Evolutionary conservation across 2,888 invertebrate genomes (phyloP).

Genomic region (Syrphus vitripennis): DNA sequence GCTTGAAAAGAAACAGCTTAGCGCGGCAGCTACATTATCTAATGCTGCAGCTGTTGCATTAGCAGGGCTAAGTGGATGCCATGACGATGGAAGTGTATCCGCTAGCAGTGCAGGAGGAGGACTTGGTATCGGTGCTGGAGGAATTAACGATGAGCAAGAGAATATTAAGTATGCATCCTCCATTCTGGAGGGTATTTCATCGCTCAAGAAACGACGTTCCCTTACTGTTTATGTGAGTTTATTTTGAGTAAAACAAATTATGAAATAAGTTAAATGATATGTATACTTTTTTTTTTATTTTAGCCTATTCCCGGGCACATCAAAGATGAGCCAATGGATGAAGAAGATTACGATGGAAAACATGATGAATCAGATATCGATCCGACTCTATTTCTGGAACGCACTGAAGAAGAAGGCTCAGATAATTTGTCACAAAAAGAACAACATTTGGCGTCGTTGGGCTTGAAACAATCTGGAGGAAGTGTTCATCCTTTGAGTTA

Average conservation of each 20-base stretch:
- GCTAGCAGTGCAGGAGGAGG: not conserved
- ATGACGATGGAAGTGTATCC: not conserved
- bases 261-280: slow-evolving; percentile 36
- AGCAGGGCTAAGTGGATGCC: not conserved
- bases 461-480: slow-evolving; percentile 72
- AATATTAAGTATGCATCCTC: slow-evolving; percentile 63
- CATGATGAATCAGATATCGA: slow-evolving; percentile 79
- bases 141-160: slow-evolving; percentile 28
- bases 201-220: slow-evolving; percentile 79
- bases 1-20: slow-evolving; percentile 72
- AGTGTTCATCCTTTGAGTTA: slow-evolving; percentile 39
- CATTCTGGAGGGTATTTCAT: slow-evolving; percentile 79
- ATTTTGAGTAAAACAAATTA: slow-evolving; percentile 78
- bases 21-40: slow-evolving; percentile 19
- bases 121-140: not conserved
- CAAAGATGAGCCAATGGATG: slow-evolving; percentile 80
- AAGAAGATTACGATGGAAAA: slow-evolving; percentile 77
- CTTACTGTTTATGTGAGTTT: slow-evolving; percentile 80
- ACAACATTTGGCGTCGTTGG: slow-evolving; percentile 74
- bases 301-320: slow-evolving; percentile 79
- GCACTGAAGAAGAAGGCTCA: slow-evolving; percentile 78
- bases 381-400: slow-evolving; percentile 80
- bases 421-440: slow-evolving; percentile 75
- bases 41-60: slow-evolving; percentile 5
- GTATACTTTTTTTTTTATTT: not conserved